Evolutionary conservation across 2,113 vertebrate species (phyloP), one percentile per base, ranked within the genome.

Genomic region (Nothocercus julius): DNA sequence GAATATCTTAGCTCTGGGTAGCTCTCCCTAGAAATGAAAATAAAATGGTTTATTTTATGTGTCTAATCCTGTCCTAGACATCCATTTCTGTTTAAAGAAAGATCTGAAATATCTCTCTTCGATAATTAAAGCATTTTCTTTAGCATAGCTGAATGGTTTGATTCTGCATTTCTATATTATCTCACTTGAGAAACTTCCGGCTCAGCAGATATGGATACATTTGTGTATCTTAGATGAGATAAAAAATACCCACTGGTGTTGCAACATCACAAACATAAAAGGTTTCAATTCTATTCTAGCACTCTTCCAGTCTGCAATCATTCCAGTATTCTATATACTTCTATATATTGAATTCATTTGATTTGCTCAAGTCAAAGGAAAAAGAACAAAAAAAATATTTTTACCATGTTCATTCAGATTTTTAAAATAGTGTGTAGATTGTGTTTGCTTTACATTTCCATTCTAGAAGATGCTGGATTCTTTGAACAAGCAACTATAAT

Each of bases 391-490:
- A 49, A 44, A 69, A 73, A 36, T 30, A 54, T n/a, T 7, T 34
- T 32, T 27, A 70, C 11, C 11, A 59, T 3, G 12, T 51, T 85
- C 13, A 44, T 73, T 56, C 28, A 82, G 53, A 64, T 70, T 63
- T 81, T 56, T 75, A 70, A 84, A 84, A 4, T 14, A 38, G 19
- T 7, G 6, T 67, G 9, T 40, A 5, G 3, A 54, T 51, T 38
- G 40, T 0, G 0, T 32, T 25, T 85, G 14, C 5, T 67, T 83
- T 73, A 34, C 15, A 13, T 74, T 32, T 62, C 19, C 1, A 2
- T 40, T 13, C 8, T 21, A 47, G 7, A 11, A 83, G 77, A 62
- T 25, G 2, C 4, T 36, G 27, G 0, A 0, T 24, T 51, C 21
- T 69, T 83, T 63, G 40, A 12, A 47, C 47, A 47, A 84, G 73